Evolutionary conservation across 2,888 invertebrate species (phyloP).

Genomic region (Aspidiotus rigidus): DNA sequence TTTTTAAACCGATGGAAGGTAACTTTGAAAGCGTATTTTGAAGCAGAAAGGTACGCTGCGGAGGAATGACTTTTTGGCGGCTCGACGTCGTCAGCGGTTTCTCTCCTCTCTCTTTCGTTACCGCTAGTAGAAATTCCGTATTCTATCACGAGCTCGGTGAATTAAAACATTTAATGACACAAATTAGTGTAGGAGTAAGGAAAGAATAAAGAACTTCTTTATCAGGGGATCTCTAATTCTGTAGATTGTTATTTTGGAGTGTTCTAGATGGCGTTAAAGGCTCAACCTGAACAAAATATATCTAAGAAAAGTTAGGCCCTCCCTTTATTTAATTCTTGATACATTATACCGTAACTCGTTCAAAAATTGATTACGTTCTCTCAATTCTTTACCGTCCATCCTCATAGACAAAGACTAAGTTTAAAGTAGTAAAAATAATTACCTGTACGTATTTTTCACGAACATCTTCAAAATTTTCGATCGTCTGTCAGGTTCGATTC

Average conservation of each 20-base stretch:
- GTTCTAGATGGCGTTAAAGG: too few species aligned
- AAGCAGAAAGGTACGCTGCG: not conserved
- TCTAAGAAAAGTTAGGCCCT: too few species aligned
- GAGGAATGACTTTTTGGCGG: not conserved
- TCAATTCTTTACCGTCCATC: too few species aligned
- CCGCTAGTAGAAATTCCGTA: not conserved
- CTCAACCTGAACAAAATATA: too few species aligned
- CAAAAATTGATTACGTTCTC: too few species aligned
- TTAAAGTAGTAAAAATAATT: constrained; percentile 22
- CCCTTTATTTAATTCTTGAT: too few species aligned
- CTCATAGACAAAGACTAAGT: too few species aligned
- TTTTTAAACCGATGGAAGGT: not conserved
- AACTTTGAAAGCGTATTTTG: not conserved
- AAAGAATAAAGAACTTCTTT: too few species aligned
- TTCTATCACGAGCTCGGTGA: not conserved
- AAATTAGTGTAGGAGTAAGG: not conserved
- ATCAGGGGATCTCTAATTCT: too few species aligned
- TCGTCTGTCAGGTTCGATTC: constrained; percentile 81
- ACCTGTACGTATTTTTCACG: constrained; percentile 79
- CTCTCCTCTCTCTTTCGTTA: not conserved
- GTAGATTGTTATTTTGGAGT: too few species aligned
- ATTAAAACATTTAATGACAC: not conserved
- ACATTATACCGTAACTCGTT: too few species aligned
- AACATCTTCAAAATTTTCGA: constrained; percentile 81
- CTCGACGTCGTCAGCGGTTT: not conserved